Base-by-base conservation (phyloP, 1,140 invertebrate species). In the Chymomyza costata region DNA sequence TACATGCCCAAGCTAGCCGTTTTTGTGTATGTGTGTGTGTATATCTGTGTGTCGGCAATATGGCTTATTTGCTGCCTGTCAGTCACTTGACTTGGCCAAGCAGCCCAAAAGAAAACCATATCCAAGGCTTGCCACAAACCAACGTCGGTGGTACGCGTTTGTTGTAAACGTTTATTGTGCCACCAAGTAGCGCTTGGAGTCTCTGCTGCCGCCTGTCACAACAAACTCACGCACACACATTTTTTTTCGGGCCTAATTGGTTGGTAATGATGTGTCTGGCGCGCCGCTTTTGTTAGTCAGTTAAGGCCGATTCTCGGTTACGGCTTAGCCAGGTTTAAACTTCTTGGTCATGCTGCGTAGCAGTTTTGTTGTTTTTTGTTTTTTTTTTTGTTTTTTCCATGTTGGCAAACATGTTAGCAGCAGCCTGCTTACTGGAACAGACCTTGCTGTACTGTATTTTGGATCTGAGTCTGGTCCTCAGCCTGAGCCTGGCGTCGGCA, bases 211-310 rank as follows among this genome's bases (percentile, higher is more conserved):
- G 3, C 13, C 25, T 17, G n/a, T 6, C 13, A n/a, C 34, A 38
- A 21, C 43, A 31, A 19, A 46, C 39, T 59, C 45, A 65, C 46
- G 31, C 46, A 34, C 57, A 46, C 63, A 60, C 59, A 71, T n/a
- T n/a, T 55, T 65, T 71, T 71, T 68, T 32, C 52, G 50, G 54
- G 58, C 78, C 78, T 82, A 82, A 82, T 82, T 82, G 78, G 78
- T 82, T 73, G 80, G 78, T 82, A 82, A 82, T 82, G 78, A 82
- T 82, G 78, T 82, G 78, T 82, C 78, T 78, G 70, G 40, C 66
- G 56, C 46, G 76, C 65, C 65, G 74, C 74, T 81, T n/a, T 78
- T 78, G 70, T 71, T 71, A 73, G 63, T 49, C 56, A 71, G 52
- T 74, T 45, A 47, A 53, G 16, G 49, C 39, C 32, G 31, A 11